Evolutionary conservation across 1,140 invertebrate species (phyloP), one percentile per base, ranked within the genome.

Genomic region (Drosophila nigromelanica): DNA sequence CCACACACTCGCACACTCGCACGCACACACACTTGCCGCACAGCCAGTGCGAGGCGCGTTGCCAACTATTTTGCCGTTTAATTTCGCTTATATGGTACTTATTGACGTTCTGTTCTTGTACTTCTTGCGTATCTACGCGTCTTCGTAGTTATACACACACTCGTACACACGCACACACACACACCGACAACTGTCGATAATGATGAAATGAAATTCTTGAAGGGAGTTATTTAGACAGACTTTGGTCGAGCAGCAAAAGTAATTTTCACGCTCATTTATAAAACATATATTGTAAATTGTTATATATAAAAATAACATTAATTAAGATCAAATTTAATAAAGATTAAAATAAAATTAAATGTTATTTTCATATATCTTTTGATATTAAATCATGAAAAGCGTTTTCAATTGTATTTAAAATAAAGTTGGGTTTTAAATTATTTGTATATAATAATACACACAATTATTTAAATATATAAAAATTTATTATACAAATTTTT

Each of bases 61-160:
- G 78, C 83, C 82, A 86, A 89, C 82, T 86, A 86, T 86, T 86
- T 86, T 86, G 82, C 82, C 82, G 82, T 86, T 86, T 86, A 86
- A 86, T 86, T 86, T 86, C 82, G 83, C 81, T 86, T 86, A 87
- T 86, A 86, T 86, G 75, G 82, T 86, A 87, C 81, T 81, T 87
- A 72, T 72, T 72, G 69, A 59, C 63, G 50, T 66, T 71, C 55
- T 55, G 42, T 76, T 76, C 54, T 75, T 68, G 43, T 69, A 61
- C 77, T 58, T 74, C 50, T 45, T 75, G 73, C 58, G 69, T 72
- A 74, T 75, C 66, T 78, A 71, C n/a, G 58, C 71, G 63, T 77
- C 59, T 75, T 60, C 61, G 61, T 50, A 52, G 54, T 8, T 69
- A 50, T 14, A 77, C 54, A 69, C 48, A 63, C 27, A 55, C 30